Percentiles rank a stretch among this genome's conserved stretches.
phyloP scores from a whole-genome alignment of 2,797 vertebrate genomes.

The Bradypodion ventrale region DNA sequence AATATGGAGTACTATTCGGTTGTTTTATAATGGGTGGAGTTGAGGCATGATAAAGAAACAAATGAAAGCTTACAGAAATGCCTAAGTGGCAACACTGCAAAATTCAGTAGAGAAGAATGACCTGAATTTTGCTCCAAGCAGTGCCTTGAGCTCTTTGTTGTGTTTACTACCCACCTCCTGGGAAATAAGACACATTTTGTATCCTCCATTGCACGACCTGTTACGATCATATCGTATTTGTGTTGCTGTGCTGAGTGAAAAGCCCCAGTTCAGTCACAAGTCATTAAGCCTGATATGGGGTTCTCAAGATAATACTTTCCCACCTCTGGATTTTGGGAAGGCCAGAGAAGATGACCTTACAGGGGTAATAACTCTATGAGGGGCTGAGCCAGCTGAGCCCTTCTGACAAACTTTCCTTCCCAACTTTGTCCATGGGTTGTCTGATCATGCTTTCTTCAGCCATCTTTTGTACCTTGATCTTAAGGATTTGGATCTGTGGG shows the following conservation, averaged over 20 bases:
- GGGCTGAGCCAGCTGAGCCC: background rate
- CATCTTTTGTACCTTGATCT: background rate
- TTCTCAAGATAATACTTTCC: conserved; percentile 5
- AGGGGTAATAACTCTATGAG: background rate
- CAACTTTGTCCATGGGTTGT: fast-evolving
- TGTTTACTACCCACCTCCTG: conserved; percentile 4
- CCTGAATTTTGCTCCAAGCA: background rate
- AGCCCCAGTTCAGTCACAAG: conserved; percentile 21
- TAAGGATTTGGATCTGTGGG: background rate
- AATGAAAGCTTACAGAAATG: background rate
- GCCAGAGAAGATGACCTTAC: conserved; percentile 10
- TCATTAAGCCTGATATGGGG: background rate
- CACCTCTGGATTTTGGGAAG: fast-evolving
- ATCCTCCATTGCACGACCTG: background rate
- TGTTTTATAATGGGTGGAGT: background rate
- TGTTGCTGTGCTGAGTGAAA: background rate
- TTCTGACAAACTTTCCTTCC: conserved; percentile 11
- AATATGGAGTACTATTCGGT: background rate
- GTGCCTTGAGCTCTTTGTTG: background rate
- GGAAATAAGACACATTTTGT: background rate
- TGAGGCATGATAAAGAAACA: background rate
- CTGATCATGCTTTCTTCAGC: background rate
- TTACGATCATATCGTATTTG: background rate
- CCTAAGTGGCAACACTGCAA: background rate
- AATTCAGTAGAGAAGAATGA: background rate